Conservation (phyloP, 2,888 invertebrate species). For the Chaitophorus viminalis region DNA sequence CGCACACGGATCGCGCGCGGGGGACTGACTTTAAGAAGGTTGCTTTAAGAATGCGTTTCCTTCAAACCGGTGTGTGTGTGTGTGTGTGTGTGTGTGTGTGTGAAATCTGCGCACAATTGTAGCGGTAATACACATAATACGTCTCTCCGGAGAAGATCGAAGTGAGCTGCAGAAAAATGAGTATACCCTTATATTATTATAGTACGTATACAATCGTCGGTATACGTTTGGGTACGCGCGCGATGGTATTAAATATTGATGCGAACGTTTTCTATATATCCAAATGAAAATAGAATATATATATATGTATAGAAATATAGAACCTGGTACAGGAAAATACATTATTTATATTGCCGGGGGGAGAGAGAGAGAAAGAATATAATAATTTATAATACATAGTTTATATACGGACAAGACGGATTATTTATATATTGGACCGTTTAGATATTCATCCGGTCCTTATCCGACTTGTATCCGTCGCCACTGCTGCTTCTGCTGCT, state of each 20-base stretch:
- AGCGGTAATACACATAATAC: background rate
- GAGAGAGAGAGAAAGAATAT: background rate
- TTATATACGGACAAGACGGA: constrained; percentile 20
- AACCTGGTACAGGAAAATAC: constrained; percentile 28
- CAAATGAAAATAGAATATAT: background rate
- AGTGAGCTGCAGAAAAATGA: background rate
- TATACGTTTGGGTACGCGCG: background rate
- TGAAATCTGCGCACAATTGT: background rate
- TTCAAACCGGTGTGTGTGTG: background rate
- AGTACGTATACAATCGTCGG: too few species aligned
- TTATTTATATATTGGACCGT: constrained; percentile 28
- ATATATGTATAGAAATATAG: too few species aligned
- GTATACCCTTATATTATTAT: background rate
- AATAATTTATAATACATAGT: background rate
- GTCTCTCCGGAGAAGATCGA: background rate
- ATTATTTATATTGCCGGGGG: constrained; percentile 41
- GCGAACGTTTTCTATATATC: constrained; percentile 14
- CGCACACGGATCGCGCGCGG: background rate
- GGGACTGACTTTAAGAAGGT: background rate
- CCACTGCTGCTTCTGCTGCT: background rate
- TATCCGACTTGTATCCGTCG: constrained; percentile 34
- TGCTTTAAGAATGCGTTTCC: background rate
- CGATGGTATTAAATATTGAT: constrained; percentile 24
- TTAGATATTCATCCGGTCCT: constrained; percentile 53
- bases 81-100: background rate